Conservation (phyloP, 2,888 invertebrate species). For the Eilema griseolum region DNA sequence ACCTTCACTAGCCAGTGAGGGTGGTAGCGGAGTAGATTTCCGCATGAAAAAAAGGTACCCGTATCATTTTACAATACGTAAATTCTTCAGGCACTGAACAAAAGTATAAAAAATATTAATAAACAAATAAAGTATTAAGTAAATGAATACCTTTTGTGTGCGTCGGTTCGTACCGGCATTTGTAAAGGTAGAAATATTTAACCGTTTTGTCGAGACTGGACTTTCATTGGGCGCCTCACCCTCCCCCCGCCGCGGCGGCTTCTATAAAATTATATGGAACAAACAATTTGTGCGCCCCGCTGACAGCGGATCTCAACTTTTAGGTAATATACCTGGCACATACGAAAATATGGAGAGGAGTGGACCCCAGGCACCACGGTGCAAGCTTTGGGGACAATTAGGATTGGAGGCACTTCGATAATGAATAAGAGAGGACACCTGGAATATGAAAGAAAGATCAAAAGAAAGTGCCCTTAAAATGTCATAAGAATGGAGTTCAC, state of each 20-base stretch:
- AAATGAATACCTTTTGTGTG: constrained; percentile 50
- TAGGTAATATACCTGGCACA: constrained; percentile 13
- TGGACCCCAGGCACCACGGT: too few species aligned
- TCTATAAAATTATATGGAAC: constrained; percentile 79
- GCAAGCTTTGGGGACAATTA: too few species aligned
- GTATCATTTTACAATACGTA: background rate
- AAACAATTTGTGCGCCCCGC: constrained; percentile 68
- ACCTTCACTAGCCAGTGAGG: too few species aligned
- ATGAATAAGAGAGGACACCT: too few species aligned
- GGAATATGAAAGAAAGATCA: too few species aligned
- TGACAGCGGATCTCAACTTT: constrained; percentile 59
- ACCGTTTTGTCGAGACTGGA: constrained; percentile 59
- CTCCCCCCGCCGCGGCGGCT: constrained; percentile 51
- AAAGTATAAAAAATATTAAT: constrained; percentile 22
- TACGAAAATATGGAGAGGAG: background rate
- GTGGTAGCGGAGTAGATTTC: too few species aligned
- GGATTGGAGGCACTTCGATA: too few species aligned
- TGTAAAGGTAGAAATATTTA: constrained; percentile 52
- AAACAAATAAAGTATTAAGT: constrained; percentile 47
- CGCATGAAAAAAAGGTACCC: background rate
- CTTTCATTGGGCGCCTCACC: constrained; percentile 64
- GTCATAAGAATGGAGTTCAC: too few species aligned
- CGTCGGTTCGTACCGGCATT: constrained; percentile 18
- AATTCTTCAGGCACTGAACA: constrained; percentile 9
- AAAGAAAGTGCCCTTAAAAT: too few species aligned